Conservation (phyloP, 1,140 invertebrate species). For the Drosophila pachea region DNA sequence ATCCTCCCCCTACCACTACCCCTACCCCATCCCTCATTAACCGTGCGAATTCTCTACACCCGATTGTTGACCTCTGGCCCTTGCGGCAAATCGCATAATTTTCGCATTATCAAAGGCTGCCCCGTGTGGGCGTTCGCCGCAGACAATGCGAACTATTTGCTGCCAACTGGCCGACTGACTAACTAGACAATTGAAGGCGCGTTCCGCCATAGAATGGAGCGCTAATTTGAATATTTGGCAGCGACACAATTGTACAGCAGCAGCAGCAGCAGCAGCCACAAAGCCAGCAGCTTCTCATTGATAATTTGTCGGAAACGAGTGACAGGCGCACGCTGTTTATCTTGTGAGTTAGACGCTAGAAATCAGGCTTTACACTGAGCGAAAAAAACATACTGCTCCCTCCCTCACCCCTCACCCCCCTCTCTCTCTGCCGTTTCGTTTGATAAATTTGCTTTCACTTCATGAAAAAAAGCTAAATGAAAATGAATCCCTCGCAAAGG, state of each 20-base stretch:
- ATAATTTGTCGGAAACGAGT: conserved; percentile 73
- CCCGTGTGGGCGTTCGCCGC: conserved; percentile 54
- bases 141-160: conserved; percentile 16
- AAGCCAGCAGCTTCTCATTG: conserved; percentile 33
- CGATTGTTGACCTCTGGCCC: conserved; percentile 20
- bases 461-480: too few relatives aligned
- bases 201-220: conserved; percentile 52
- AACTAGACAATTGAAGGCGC: conserved; percentile 54
- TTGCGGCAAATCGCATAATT: conserved; percentile 55
- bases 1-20: too few relatives aligned
- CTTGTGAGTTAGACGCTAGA: conserved; percentile 64
- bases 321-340: conserved; percentile 72
- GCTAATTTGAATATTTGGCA: conserved; percentile 73
- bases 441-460: too few relatives aligned
- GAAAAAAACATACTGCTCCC: conserved; percentile 20
- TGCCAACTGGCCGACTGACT: conserved; percentile 42
- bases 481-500: too few relatives aligned
- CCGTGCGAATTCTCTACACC: background rate
- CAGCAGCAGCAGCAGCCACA: conserved; percentile 33
- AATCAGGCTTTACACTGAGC: conserved; percentile 39
- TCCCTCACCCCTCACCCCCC: too few relatives aligned
- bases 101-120: conserved; percentile 57
- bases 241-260: conserved; percentile 47
- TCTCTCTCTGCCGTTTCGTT: too few relatives aligned
- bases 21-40: too few relatives aligned